Percentiles rank a stretch among this genome's conserved stretches.
phyloP scores from a whole-genome alignment of 2,888 invertebrate species.

The Hesperia comma region DNA sequence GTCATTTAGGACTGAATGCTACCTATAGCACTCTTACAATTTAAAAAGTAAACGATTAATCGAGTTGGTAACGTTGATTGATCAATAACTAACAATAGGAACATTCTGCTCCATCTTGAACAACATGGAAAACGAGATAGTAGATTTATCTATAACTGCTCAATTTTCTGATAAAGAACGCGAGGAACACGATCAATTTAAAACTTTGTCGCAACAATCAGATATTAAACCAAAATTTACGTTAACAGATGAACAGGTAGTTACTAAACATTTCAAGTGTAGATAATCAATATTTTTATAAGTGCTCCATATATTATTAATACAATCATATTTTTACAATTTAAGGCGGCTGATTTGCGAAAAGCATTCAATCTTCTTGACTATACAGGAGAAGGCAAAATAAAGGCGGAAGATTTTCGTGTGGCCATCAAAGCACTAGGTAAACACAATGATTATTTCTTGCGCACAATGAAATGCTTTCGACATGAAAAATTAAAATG shows the following conservation, averaged over 20 bases:
- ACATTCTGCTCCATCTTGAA: neutral
- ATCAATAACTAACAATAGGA: slow-evolving; percentile 32
- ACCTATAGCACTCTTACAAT: neutral
- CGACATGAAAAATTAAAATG: too few species aligned
- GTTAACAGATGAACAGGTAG: slow-evolving; percentile 65
- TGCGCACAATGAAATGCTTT: too few species aligned
- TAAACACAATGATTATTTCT: slow-evolving; percentile 43
- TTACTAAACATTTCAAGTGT: neutral
- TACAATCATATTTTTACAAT: slow-evolving; percentile 34
- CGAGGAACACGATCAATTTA: slow-evolving; percentile 45
- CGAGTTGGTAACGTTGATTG: slow-evolving; percentile 39
- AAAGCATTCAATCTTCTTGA: slow-evolving; percentile 75
- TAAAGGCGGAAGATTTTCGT: slow-evolving; percentile 72
- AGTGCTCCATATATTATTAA: too few species aligned
- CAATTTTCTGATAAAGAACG: slow-evolving; percentile 51
- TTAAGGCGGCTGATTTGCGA: slow-evolving; percentile 69
- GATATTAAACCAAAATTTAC: slow-evolving; percentile 58
- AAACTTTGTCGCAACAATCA: slow-evolving; percentile 44
- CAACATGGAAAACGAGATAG: slow-evolving; percentile 51
- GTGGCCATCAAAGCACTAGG: slow-evolving; percentile 78
- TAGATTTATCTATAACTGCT: slow-evolving; percentile 57
- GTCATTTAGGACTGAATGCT: neutral
- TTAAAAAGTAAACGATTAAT: slow-evolving; percentile 9
- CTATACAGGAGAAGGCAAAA: slow-evolving; percentile 74
- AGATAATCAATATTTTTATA: too few species aligned